Conservation (phyloP, 2,888 invertebrate genomes). For the Herminia tarsipennalis region DNA sequence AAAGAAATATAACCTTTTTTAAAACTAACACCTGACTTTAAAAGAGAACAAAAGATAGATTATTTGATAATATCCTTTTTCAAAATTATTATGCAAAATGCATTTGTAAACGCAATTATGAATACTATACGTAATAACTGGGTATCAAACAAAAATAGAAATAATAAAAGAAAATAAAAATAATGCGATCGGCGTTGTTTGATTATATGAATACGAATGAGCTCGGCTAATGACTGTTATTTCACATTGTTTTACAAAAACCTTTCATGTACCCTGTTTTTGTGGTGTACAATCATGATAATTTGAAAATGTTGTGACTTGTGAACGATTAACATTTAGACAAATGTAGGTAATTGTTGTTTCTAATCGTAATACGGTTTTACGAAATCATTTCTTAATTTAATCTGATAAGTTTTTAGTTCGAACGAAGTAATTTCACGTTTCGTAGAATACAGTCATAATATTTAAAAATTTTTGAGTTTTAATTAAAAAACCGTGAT, state of each 20-base stretch:
- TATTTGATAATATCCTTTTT: slow-evolving; percentile 25
- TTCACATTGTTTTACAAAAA: slow-evolving; percentile 51
- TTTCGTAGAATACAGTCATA: no score
- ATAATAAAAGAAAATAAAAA: slow-evolving; percentile 28
- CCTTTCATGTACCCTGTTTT: slow-evolving; percentile 22
- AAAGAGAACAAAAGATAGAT: slow-evolving; percentile 21
- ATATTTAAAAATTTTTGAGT: no score
- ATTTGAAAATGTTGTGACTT: slow-evolving; percentile 34
- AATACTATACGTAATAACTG: slow-evolving; percentile 57
- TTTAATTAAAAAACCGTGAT: no score
- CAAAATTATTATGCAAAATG: slow-evolving; percentile 37
- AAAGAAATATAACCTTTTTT: no score
- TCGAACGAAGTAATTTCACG: background rate
- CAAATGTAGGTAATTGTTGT: background rate
- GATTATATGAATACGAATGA: slow-evolving; percentile 60
- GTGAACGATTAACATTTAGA: slow-evolving; percentile 15
- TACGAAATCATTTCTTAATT: slow-evolving; percentile 3
- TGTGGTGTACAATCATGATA: slow-evolving; percentile 30
- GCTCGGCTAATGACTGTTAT: slow-evolving; percentile 51
- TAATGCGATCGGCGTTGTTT: slow-evolving; percentile 34
- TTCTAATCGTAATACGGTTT: background rate
- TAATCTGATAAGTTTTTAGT: background rate
- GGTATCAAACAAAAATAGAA: slow-evolving; percentile 49
- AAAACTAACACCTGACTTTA: background rate
- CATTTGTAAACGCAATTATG: slow-evolving; percentile 49